Base-by-base conservation (phyloP, 2,888 invertebrate genomes). In the Teleiodes luculella region DNA sequence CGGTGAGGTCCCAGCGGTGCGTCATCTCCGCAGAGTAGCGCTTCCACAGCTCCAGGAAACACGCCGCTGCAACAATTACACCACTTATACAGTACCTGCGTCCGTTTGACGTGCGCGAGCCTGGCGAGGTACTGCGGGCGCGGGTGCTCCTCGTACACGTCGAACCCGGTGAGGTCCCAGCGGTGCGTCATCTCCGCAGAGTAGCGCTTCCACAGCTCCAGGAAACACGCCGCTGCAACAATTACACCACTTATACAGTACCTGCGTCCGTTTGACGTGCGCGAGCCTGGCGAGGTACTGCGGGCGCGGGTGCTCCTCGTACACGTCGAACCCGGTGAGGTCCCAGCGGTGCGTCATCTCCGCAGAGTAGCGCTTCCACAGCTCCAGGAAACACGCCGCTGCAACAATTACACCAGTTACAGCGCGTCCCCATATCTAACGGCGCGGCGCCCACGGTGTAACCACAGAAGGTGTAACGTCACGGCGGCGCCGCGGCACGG, bases 291-390 rank as follows among this genome's bases (percentile, higher is more conserved):
- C 95, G 58, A 98, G 90, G 82, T 96, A 98, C 82, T 98, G 95
- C 41, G 98, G 98, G 37, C 98, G 88, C 1, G 98, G 98, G 78
- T 98, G 97, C 78, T 98, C 98, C 83, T 97, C 96, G 74, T 95
- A 94, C 28, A 95, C 92, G 83, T 98, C 97, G 76, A 97, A 97
- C 20, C 95, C 96, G 0, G 96, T 96, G 59, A 98, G 91, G 86
- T 98, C 98, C 98, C 98, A 99, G 54, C 97, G 93, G 84, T 98
- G 98, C 2, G 97, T 97, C 75, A 98, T 96, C 86, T 97, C 96
- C 0, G 97, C 96, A 0, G 97, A 97, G 79, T 97, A 98, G 16
- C 98, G 92, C 85, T 98, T 98, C 98, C 98, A 99, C 58, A 97
- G 87, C 84, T 99, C 98, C 73, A 98, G 86, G 90, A 98, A 99